These are phyloP conservation scores for Ptychodera flava DNA, from an alignment of 35 echinoderm and acorn worm genomes.

Conservation along the genomic window DNA sequence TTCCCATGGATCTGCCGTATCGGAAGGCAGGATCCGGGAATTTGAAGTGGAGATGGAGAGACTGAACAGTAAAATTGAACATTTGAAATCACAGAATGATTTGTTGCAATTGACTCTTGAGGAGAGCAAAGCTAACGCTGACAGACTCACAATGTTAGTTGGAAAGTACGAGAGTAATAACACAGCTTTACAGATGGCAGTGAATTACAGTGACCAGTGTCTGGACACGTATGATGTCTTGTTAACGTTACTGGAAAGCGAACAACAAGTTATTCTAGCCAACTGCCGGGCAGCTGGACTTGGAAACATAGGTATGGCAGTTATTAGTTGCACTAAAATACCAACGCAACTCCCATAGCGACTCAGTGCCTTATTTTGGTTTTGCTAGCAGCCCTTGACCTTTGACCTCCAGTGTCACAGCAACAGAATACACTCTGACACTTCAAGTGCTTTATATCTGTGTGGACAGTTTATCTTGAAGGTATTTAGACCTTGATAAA, in stretches of 20 bases:
- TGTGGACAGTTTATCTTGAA: not conserved
- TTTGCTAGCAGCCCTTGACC: not conserved
- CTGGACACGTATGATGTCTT: slow-evolving; percentile 72
- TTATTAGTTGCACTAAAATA: not conserved
- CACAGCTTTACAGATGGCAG: slow-evolving; percentile 89
- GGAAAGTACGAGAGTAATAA: slow-evolving; percentile 99
- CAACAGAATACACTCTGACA: not conserved
- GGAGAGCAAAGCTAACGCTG: slow-evolving; percentile 91
- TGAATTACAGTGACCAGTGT: slow-evolving; percentile 92
- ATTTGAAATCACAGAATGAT: slow-evolving; percentile 91
- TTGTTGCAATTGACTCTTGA: slow-evolving; percentile 85
- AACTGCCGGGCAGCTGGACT: slow-evolving; percentile 87
- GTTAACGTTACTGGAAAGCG: slow-evolving; percentile 58
- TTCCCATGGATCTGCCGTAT: slow-evolving; percentile 74
- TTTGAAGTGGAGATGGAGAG: slow-evolving; percentile 96
- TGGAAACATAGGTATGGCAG: slow-evolving; percentile 42
- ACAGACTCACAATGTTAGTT: slow-evolving; percentile 86
- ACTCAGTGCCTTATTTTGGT: not conserved
- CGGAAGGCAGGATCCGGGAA: slow-evolving; percentile 86
- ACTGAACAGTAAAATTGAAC: slow-evolving; percentile 97
- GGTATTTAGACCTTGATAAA: not conserved
- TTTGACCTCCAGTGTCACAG: not conserved
- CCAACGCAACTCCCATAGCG: not conserved
- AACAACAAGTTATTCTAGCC: slow-evolving; percentile 79
- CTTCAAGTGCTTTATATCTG: not conserved